Evolutionary conservation across 2,888 invertebrate genomes (phyloP).

Genomic region (Linyphia triangularis): DNA sequence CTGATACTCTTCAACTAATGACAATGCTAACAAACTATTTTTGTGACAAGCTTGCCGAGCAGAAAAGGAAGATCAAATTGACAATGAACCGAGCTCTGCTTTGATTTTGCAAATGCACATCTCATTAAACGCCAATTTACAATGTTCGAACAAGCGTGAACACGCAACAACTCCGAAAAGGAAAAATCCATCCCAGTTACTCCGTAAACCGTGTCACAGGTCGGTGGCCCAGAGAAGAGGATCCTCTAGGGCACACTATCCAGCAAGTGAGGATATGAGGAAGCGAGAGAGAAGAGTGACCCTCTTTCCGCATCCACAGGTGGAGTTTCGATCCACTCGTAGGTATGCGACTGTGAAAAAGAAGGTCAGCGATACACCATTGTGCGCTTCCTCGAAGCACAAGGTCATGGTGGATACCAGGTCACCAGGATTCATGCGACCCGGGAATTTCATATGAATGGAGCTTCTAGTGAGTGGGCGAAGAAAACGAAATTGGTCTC

Average conservation of each 20-base stretch:
- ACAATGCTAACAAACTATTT: no score
- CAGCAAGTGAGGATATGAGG: conserved; percentile 29
- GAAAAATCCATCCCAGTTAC: background rate
- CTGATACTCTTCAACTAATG: no score
- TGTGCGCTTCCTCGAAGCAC: conserved; percentile 19
- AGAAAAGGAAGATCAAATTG: no score
- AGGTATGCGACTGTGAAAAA: conserved; percentile 38
- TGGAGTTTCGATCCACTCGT: conserved; percentile 18
- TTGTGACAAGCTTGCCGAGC: no score
- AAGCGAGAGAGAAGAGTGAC: conserved; percentile 45
- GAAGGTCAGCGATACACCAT: conserved; percentile 41
- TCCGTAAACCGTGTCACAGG: conserved; percentile 35
- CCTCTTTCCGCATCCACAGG: conserved; percentile 38
- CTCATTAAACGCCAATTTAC: no score
- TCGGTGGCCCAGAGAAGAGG: conserved; percentile 37
- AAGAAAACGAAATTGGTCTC: conserved; percentile 18
- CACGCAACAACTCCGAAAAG: background rate
- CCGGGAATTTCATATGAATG: background rate
- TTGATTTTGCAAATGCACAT: no score
- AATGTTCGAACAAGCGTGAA: no score
- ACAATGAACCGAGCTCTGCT: no score
- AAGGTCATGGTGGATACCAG: conserved; percentile 1
- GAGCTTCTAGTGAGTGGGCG: background rate
- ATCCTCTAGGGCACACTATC: background rate
- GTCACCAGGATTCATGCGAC: conserved; percentile 4